These are phyloP conservation scores for Hartigia nigra DNA, from an alignment of 2,888 invertebrate species.

Conservation along the genomic window DNA sequence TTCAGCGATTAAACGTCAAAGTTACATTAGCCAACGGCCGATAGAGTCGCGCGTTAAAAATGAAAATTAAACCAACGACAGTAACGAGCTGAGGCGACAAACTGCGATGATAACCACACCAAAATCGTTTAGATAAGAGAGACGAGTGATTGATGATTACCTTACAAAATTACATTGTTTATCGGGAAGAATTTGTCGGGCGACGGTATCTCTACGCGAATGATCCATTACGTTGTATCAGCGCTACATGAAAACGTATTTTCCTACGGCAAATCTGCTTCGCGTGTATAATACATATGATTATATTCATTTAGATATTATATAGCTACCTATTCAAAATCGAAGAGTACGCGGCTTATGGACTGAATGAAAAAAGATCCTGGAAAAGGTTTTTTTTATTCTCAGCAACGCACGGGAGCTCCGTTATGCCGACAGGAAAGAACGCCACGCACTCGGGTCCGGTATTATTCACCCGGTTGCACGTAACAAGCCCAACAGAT, in stretches of 20 bases:
- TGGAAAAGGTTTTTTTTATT: neutral
- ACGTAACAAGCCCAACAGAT: slow-evolving; percentile 2
- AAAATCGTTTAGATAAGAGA: neutral
- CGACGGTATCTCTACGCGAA: neutral
- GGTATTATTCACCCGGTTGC: slow-evolving; percentile 1
- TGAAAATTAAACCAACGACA: neutral
- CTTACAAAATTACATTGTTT: neutral
- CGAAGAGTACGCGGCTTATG: neutral
- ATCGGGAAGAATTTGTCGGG: neutral
- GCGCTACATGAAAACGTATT: neutral
- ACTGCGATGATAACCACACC: neutral
- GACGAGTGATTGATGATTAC: neutral
- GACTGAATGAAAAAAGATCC: neutral
- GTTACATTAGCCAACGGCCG: neutral
- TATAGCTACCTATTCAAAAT: neutral
- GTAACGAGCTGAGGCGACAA: neutral
- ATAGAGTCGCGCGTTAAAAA: neutral
- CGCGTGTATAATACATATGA: neutral
- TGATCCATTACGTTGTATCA: neutral
- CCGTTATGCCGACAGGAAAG: neutral
- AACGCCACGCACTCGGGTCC: neutral
- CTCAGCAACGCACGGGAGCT: neutral
- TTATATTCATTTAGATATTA: neutral
- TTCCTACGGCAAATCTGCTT: neutral
- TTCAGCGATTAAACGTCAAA: no score